A percentile compares a stretch with the other conserved stretches of the same genome.
phyloP scores from a whole-genome alignment of 2,888 invertebrate species.

The Stramonita haemastoma region DNA sequence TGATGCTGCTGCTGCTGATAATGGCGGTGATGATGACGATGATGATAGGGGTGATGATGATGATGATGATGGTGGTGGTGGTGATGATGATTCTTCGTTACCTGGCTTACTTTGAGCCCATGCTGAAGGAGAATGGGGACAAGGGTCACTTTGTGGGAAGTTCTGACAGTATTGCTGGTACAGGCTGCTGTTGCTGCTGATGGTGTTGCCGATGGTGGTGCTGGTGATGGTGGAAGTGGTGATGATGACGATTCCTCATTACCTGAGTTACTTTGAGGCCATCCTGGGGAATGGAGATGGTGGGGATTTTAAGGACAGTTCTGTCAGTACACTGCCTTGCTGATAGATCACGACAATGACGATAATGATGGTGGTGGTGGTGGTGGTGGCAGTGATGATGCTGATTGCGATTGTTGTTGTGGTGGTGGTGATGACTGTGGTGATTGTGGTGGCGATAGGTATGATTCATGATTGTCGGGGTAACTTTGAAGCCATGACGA shows the following conservation, averaged over 20 bases:
- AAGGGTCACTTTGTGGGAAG: background rate
- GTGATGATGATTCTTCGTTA: background rate
- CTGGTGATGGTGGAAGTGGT: no score
- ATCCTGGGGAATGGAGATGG: background rate
- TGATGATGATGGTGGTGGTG: conserved; percentile 11
- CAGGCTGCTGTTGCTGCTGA: no score
- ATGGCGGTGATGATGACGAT: background rate
- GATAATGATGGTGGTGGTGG: no score
- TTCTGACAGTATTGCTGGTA: background rate
- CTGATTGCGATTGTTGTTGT: no score
- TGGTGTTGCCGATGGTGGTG: no score
- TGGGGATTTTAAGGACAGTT: background rate
- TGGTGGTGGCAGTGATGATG: no score
- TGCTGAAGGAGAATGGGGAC: conserved; percentile 9
- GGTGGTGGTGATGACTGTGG: no score
- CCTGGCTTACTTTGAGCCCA: background rate
- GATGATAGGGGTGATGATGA: background rate
- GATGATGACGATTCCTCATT: background rate
- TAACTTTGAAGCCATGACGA: no score
- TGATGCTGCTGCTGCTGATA: background rate
- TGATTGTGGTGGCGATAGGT: no score
- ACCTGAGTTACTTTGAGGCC: background rate
- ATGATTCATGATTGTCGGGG: no score
- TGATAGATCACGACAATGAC: no score
- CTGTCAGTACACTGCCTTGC: no score